These are phyloP conservation scores for Corbicula japonica DNA, from an alignment of 2,888 invertebrate genomes.

Conservation along the genomic window DNA sequence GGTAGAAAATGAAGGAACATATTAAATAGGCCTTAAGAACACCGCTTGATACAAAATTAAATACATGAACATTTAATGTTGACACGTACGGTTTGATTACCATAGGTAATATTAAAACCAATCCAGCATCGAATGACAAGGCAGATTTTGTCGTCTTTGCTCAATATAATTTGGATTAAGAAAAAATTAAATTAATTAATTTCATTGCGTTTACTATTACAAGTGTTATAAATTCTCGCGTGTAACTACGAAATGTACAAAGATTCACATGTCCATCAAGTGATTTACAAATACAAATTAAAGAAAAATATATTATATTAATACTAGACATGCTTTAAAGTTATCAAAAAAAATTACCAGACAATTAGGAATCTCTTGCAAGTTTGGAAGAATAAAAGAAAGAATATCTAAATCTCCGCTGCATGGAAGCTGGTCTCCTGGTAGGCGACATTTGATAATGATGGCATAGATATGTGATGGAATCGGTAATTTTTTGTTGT, in stretches of 20 bases:
- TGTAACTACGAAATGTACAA: not conserved
- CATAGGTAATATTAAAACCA: no score
- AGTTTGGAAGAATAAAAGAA: constrained; percentile 77
- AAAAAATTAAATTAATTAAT: not conserved
- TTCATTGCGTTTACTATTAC: not conserved
- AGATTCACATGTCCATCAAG: not conserved
- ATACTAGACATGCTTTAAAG: not conserved
- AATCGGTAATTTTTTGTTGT: constrained; percentile 62
- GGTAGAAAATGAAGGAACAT: no score
- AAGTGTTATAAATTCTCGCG: not conserved
- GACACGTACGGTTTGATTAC: no score
- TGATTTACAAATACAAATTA: no score
- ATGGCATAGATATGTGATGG: constrained; percentile 79
- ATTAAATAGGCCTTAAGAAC: no score
- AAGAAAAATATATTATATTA: no score
- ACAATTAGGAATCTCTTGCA: constrained; percentile 72
- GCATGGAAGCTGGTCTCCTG: constrained; percentile 38
- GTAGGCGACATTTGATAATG: constrained; percentile 64
- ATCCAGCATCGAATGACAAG: no score
- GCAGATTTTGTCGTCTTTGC: no score
- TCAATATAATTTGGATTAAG: no score
- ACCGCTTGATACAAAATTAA: no score
- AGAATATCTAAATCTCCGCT: constrained; percentile 64
- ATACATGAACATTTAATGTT: no score
- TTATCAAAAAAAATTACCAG: constrained; percentile 65